Base-by-base conservation (phyloP, 2,888 invertebrate genomes). In the Galeruca laticollis region DNA sequence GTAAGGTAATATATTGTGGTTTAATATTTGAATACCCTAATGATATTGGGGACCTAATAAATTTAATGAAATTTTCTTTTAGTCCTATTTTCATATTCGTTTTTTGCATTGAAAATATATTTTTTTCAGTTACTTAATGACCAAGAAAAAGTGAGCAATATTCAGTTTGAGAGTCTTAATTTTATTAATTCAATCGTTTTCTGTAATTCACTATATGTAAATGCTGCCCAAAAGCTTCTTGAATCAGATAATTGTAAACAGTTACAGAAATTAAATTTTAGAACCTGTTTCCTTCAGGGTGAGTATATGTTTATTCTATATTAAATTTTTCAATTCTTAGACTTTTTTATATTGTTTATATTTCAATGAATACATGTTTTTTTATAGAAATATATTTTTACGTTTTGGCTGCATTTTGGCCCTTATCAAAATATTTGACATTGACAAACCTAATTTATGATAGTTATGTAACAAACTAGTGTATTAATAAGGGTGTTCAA, bases 201-300 rank as follows among this genome's bases (percentile, higher is more conserved):
- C 21, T 73, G 73, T 31, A 71, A 69, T 37, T 54, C 54, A 8
- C 64, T 69, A 60, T 71, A 65, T 49, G 64, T 65, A 18, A 15
- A 52, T 61, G 71, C 69, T 35, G 71, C 69, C 6, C 40, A 40
- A 10, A 51, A 71, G 62, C 61, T 73, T 33, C 37, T 73, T 20
- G 47, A 40, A 47, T 72, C 76, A 11, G 60, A 73, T 62, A 78
- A 78, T 63, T 73, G 73, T 13, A 70, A 57, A 40, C 62, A 66
- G 33, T 68, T 78, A 11, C 71, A 71, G 60, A 74, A 72, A 60
- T 68, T 78, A 18, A 70, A 73, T 63, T 67, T 76, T 37, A 75
- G 75, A 64, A 72, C 77, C 8, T 78, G 78, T 61, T 57, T 77
- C 35, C 71, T 77, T 60, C 76, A 78, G 73, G 40, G 78, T 77